Percentiles rank a stretch among this genome's conserved stretches.
These are phyloP conservation scores for Drosophila obscura DNA, from an alignment of 1,140 invertebrate genomes.

Conservation along the genomic window DNA sequence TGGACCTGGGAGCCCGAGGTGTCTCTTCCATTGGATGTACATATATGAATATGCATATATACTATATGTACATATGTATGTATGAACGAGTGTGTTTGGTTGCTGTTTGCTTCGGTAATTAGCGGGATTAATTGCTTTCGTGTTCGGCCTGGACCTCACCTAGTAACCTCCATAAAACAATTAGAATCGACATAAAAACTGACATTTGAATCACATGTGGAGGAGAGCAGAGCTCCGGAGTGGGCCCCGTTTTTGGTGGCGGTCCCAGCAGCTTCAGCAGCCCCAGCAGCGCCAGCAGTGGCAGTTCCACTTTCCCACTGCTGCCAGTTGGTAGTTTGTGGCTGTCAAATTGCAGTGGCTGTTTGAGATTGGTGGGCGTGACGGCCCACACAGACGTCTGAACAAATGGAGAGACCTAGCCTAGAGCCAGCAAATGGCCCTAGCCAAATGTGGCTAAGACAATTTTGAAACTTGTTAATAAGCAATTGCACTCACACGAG, in stretches of 20 bases:
- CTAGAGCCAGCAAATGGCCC: slow-evolving; percentile 77
- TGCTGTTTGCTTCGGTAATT: slow-evolving; percentile 52
- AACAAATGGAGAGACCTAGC: slow-evolving; percentile 48
- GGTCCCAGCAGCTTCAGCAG: slow-evolving; percentile 46
- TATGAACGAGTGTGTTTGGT: slow-evolving; percentile 17
- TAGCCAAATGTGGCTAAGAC: slow-evolving; percentile 79
- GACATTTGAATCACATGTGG: slow-evolving; percentile 61
- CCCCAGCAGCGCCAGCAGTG: slow-evolving; percentile 35
- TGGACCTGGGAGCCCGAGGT: slow-evolving; percentile 1
- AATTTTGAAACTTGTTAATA: slow-evolving; percentile 80
- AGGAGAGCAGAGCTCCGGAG: slow-evolving; percentile 30
- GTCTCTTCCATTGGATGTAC: too few relatives aligned
- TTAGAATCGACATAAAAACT: slow-evolving; percentile 67
- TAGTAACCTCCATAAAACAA: slow-evolving; percentile 71
- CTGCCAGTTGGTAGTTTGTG: slow-evolving; percentile 21
- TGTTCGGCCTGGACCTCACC: slow-evolving; percentile 64
- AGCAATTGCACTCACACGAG: slow-evolving; percentile 47
- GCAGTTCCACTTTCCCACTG: slow-evolving; percentile 43
- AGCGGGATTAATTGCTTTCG: slow-evolving; percentile 68
- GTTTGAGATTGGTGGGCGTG: slow-evolving; percentile 64
- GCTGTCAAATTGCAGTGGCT: slow-evolving; percentile 61
- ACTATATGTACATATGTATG: too few relatives aligned
- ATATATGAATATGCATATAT: too few relatives aligned
- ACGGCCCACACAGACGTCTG: slow-evolving; percentile 66
- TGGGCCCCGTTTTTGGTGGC: slow-evolving; percentile 61